Percentiles rank a stretch among this genome's conserved stretches.
phyloP scores from a whole-genome alignment of 2,888 invertebrate species.

The Ditula angustiorana region DNA sequence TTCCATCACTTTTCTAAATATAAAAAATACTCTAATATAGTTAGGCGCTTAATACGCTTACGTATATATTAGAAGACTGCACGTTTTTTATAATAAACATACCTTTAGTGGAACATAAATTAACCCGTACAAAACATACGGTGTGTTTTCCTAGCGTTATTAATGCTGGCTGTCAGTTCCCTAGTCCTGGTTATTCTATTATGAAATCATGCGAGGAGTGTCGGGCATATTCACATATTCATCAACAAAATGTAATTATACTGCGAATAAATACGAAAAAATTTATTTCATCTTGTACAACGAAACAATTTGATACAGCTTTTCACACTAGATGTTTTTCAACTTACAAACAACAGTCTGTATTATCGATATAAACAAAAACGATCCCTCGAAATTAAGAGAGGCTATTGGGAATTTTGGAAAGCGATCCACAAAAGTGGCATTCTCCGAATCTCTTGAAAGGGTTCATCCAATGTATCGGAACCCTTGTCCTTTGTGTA shows the following conservation, averaged over 20 bases:
- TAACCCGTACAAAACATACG: constrained; percentile 14
- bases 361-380: constrained; percentile 21
- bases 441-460: constrained; percentile 18
- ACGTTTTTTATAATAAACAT: constrained; percentile 27
- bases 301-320: constrained; percentile 64
- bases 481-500: constrained; percentile 12
- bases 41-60: neutral
- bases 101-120: constrained; percentile 25
- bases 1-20: too few species aligned
- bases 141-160: constrained; percentile 31
- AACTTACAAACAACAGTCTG: constrained; percentile 34
- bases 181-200: constrained; percentile 14
- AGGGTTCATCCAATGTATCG: constrained; percentile 24
- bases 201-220: constrained; percentile 6
- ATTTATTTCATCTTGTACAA: constrained; percentile 66
- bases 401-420: neutral
- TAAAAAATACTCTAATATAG: too few species aligned
- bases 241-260: neutral
- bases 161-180: constrained; percentile 13
- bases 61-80: neutral
- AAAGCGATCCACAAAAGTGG: constrained; percentile 6
- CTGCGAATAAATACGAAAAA: constrained; percentile 42
- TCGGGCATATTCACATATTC: neutral
- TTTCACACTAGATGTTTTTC: constrained; percentile 50
- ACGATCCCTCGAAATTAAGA: neutral